Evolutionary conservation across 1,140 invertebrate species (phyloP).

Genomic region (Phthorimaea operculella): DNA sequence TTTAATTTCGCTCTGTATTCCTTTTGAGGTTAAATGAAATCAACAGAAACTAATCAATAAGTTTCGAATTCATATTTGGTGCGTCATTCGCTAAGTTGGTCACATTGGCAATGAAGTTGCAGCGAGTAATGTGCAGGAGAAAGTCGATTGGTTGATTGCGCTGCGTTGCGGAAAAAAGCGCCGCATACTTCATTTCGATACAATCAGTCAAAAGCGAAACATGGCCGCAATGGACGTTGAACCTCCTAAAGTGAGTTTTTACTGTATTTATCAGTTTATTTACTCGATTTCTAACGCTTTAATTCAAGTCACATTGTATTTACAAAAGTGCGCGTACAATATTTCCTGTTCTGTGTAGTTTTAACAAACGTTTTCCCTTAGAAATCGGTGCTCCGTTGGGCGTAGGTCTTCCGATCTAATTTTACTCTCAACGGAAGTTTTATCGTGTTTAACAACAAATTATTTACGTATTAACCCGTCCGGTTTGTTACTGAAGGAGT

Average conservation of each 20-base stretch:
- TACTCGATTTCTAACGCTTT: background rate
- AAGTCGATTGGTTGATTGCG: background rate
- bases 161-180: background rate
- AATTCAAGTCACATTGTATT: background rate
- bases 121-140: background rate
- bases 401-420: background rate
- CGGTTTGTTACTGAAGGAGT: background rate
- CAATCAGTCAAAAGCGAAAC: constrained; percentile 38
- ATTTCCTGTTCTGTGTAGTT: background rate
- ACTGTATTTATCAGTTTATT: background rate
- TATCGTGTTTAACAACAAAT: background rate
- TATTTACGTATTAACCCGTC: too few species aligned
- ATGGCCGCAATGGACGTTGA: constrained; percentile 63
- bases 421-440: background rate
- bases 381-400: background rate
- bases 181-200: constrained; percentile 12
- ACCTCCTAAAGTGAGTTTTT: constrained; percentile 50
- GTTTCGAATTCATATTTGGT: too few species aligned
- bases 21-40: too few species aligned
- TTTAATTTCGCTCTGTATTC: too few species aligned
- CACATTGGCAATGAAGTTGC: background rate
- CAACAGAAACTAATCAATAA: too few species aligned
- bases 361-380: background rate
- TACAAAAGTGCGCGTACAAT: background rate
- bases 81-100: background rate